A percentile compares a stretch with the other conserved stretches of the same genome.
Conservation (phyloP, 1,140 invertebrate genomes). For the Heliconius nattereri region DNA sequence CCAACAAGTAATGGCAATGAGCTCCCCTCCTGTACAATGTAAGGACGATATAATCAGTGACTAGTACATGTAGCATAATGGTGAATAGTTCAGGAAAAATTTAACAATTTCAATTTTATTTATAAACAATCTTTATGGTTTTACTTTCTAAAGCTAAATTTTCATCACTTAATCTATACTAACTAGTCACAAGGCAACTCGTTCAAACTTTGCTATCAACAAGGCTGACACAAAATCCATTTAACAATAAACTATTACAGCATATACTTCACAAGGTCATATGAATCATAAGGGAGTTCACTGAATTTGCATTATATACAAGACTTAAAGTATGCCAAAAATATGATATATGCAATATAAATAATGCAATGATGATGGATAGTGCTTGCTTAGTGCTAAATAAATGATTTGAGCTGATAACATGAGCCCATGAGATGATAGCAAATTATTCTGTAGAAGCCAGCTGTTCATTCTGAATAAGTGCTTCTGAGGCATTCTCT, state of each 20-base stretch:
- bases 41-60: neutral
- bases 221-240: neutral
- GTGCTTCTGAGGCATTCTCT: slow-evolving; percentile 67
- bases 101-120: neutral
- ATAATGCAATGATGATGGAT: slow-evolving; percentile 70
- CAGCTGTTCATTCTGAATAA: slow-evolving; percentile 72
- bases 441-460: slow-evolving; percentile 65
- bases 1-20: slow-evolving; percentile 52
- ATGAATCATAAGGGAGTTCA: slow-evolving; percentile 34
- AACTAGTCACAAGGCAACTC: slow-evolving; percentile 10
- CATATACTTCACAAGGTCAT: neutral
- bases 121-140: neutral
- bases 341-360: slow-evolving; percentile 70
- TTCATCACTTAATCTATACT: neutral
- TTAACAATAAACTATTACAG: slow-evolving; percentile 12
- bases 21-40: neutral
- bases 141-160: neutral
- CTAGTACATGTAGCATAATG: neutral
- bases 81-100: neutral
- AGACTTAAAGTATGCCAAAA: slow-evolving; percentile 69
- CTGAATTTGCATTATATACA: slow-evolving; percentile 73
- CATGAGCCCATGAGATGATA: slow-evolving; percentile 36
- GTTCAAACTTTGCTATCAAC: slow-evolving; percentile 1
- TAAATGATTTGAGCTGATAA: slow-evolving; percentile 75
- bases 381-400: slow-evolving; percentile 75